Conservation (phyloP, 2,113 vertebrate species). For the Vicugna pacos region DNA sequence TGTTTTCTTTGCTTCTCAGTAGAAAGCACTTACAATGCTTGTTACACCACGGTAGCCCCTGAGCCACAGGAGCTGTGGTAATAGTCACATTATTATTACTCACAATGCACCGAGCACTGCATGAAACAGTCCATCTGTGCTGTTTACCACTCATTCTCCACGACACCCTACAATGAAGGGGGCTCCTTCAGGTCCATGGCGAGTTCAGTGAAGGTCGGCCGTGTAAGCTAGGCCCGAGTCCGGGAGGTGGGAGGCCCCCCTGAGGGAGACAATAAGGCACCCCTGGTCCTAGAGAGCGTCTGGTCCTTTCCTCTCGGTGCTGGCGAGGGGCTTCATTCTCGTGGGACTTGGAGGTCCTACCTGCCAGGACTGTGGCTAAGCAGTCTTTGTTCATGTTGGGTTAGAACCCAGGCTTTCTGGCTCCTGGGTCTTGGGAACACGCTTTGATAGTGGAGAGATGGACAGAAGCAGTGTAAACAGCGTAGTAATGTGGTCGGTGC, state of each 20-base stretch:
- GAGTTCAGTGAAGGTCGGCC: neutral
- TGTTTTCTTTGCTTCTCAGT: neutral
- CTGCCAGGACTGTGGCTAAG: neutral
- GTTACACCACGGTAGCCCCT: rapidly evolving
- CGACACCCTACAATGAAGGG: rapidly evolving
- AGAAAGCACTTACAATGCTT: neutral
- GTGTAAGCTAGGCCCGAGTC: neutral
- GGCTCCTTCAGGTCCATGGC: neutral
- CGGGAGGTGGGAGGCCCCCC: neutral
- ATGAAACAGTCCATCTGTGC: rapidly evolving
- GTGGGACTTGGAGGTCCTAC: rapidly evolving
- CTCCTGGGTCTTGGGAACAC: too few relatives aligned
- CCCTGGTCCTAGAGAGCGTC: too few relatives aligned
- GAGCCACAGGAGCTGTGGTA: rapidly evolving
- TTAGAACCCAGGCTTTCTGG: neutral
- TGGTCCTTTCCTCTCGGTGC: too few relatives aligned
- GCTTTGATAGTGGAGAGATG: neutral
- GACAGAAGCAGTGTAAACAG: too few relatives aligned
- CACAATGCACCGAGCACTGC: rapidly evolving
- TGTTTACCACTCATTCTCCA: neutral
- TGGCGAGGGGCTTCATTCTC: neutral
- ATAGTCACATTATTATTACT: neutral
- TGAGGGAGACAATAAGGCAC: rapidly evolving
- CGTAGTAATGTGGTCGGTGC: rapidly evolving
- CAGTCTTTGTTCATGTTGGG: rapidly evolving